Conservation (phyloP, 2,797 vertebrate genomes). For the Erithacus rubecula region DNA sequence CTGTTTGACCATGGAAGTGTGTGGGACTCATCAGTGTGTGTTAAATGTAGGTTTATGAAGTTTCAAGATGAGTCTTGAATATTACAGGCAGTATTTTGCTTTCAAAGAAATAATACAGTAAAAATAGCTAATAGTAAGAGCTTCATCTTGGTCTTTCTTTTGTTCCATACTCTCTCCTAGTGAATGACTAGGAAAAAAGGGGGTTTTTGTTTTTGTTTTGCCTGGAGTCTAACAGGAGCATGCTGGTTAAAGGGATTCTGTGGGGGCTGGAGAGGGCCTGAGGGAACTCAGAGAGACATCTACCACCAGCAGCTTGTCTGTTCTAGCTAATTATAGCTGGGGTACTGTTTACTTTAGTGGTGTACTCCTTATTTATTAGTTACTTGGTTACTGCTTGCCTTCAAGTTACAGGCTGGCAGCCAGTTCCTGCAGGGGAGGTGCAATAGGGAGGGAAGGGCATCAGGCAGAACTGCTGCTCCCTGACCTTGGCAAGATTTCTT, state of each 20-base stretch:
- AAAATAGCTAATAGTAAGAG: conserved; percentile 35
- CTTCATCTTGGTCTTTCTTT: conserved; percentile 15
- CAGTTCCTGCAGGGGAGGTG: conserved; percentile 55
- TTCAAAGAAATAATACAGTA: conserved; percentile 18
- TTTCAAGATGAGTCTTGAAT: not conserved
- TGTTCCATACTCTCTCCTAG: conserved; percentile 48
- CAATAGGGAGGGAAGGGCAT: conserved; percentile 21
- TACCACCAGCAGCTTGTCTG: conserved; percentile 72
- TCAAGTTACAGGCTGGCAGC: conserved; percentile 57
- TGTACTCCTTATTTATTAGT: conserved; percentile 71
- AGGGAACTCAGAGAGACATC: conserved; percentile 63
- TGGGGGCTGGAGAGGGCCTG: conserved; percentile 62
- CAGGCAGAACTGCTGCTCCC: not conserved
- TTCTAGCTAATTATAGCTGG: conserved; percentile 71
- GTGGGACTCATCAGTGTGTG: not conserved
- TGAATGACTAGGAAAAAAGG: conserved; percentile 50
- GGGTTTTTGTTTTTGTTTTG: conserved; percentile 51
- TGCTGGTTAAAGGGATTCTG: conserved; percentile 71
- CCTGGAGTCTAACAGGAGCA: conserved; percentile 68
- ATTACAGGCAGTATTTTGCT: not conserved
- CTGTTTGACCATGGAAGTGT: not conserved
- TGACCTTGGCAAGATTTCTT: not conserved
- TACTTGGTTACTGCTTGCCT: conserved; percentile 69
- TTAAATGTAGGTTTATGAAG: not conserved
- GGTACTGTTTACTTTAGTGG: conserved; percentile 71